Evolutionary conservation across 1,140 invertebrate species (phyloP), one percentile per base, ranked within the genome.

Genomic region (Zaprionus nigranus): DNA sequence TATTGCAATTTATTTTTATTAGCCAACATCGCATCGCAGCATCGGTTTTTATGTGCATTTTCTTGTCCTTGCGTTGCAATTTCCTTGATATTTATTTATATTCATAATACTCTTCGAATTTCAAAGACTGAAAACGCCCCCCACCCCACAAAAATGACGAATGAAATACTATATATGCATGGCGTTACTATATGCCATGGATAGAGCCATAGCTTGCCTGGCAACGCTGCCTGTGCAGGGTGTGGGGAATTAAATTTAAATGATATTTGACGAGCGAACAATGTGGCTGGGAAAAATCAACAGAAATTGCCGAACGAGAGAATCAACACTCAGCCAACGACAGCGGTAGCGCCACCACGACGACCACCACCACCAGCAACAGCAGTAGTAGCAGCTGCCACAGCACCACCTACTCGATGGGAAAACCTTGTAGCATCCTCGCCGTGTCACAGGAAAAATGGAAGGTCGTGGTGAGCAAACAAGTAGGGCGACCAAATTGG

Each of bases 1-100:
- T 87, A 87, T 80, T 87, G 73, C 80, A 88, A 78, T 87, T 80
- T 88, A 88, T 75, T 88, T 87, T 81, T 72, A 79, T 79, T 76
- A 64, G 67, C 63, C 63, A 49, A 65, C 36, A 61, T 57, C 64
- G 58, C 65, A 34, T 34, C 9, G 30, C 30, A 34, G 49, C 20
- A 26, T 54, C 51, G 36, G 36, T 57, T 53, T 68, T 69, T 74
- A 71, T 65, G 26, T 57, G 73, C 68, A 82, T 87, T 77, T 28
- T 46, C 40, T 54, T 74, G 49, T 63, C n/a, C 34, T 66, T 59
- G 46, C 46, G 11, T 22, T 51, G 17, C 46, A 20, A 22, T 51
- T 51, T 51, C 20, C 46, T 46, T 17, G 40, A 46, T 24, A 51
- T 51, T 51, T 51, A 51, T 51, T 51, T 51, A 51, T 51, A 24